Percentiles rank a stretch among this genome's conserved stretches.
Conservation (phyloP, 1,140 invertebrate species). For the Paralvinella palmiformis region DNA sequence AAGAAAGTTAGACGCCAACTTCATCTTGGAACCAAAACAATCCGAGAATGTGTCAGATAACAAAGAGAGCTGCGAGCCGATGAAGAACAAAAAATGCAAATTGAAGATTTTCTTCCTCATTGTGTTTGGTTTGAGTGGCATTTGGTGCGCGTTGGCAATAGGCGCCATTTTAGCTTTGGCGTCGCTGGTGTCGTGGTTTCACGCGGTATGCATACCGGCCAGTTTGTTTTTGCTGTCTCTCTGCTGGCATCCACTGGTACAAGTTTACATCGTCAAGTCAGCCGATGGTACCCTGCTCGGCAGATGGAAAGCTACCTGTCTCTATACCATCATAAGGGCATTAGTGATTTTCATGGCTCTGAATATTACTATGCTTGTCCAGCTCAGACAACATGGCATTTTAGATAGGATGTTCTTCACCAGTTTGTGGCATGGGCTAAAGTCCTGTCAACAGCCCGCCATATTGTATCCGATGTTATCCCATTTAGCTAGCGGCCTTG, state of each 20-base stretch:
- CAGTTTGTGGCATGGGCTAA: background rate
- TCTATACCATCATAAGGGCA: background rate
- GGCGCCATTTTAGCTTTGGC: background rate
- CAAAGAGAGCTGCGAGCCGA: background rate
- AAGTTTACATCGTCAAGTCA: background rate
- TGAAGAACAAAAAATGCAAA: background rate
- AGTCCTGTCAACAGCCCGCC: background rate
- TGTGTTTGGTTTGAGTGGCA: background rate
- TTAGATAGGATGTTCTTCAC: background rate
- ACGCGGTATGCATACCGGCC: background rate
- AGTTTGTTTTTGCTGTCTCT: background rate
- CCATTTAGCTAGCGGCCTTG: background rate
- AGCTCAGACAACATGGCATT: background rate
- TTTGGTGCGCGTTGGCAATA: background rate
- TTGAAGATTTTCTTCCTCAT: background rate
- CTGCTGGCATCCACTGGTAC: background rate
- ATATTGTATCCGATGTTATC: background rate
- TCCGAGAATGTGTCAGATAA: background rate
- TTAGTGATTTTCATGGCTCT: background rate
- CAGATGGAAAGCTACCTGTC: background rate
- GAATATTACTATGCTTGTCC: background rate
- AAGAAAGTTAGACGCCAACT: no score
- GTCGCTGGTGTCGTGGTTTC: background rate
- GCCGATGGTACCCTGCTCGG: background rate
- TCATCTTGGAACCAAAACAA: background rate